phyloP scores from a whole-genome alignment of 2,797 vertebrate species.

The Saxicola maurus region DNA sequence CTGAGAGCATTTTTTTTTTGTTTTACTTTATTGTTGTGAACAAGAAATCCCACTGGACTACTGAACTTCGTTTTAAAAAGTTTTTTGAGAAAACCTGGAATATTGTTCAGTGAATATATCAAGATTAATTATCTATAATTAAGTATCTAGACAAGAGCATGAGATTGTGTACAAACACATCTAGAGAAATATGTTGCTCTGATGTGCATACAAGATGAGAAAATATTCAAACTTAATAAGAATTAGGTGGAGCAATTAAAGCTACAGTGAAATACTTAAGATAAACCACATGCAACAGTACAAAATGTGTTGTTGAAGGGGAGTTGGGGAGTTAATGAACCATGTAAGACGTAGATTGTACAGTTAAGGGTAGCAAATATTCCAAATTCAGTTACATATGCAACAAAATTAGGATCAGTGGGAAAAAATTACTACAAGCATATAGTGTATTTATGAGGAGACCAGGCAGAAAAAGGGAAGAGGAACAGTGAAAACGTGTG shows the following conservation, averaged over 20 bases:
- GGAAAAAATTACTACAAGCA: neutral
- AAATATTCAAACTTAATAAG: neutral
- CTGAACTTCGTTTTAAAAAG: neutral
- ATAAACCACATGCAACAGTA: neutral
- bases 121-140: neutral
- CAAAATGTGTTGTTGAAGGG: neutral
- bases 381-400: neutral
- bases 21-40: neutral
- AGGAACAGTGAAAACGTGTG: neutral
- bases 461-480: accelerated
- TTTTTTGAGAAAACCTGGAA: neutral
- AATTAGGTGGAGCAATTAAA: neutral
- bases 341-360: neutral
- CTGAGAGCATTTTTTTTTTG: neutral
- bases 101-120: neutral
- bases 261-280: neutral
- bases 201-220: neutral
- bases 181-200: neutral
- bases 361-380: neutral
- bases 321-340: neutral
- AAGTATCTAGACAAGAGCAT: neutral
- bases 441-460: neutral
- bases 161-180: neutral
- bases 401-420: neutral
- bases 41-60: neutral